These are phyloP conservation scores for Nebria salina DNA, from an alignment of 2,888 invertebrate species.

Conservation along the genomic window DNA sequence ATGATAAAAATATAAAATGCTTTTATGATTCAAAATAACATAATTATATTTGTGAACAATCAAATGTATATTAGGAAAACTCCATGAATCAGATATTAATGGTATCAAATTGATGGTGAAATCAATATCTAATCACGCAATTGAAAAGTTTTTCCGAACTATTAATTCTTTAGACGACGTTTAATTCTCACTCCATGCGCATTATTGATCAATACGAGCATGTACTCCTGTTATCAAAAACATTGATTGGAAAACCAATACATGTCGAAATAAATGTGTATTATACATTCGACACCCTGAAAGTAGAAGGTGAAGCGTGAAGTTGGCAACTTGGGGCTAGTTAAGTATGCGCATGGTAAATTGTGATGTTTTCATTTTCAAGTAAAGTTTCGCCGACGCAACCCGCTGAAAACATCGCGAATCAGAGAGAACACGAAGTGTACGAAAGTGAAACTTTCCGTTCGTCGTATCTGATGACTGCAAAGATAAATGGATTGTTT, in stretches of 20 bases:
- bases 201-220: not conserved
- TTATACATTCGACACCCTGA: not conserved
- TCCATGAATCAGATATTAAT: not conserved
- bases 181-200: not conserved
- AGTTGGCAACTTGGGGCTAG: not conserved
- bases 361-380: constrained; percentile 15
- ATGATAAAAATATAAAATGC: too few species aligned
- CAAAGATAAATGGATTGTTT: constrained; percentile 36
- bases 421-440: constrained; percentile 15
- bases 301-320: not conserved
- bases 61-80: not conserved
- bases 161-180: not conserved
- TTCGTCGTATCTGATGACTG: constrained; percentile 26
- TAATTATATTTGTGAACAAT: not conserved
- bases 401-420: constrained; percentile 15
- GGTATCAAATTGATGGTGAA: not conserved
- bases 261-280: not conserved
- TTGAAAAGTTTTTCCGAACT: not conserved
- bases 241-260: not conserved
- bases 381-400: not conserved
- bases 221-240: not conserved
- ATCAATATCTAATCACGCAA: not conserved
- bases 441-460: constrained; percentile 20
- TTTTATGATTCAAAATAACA: not conserved
- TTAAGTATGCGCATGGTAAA: not conserved